Evolutionary conservation across 2,888 invertebrate species (phyloP).

Genomic region (Tachystola acroxantha): DNA sequence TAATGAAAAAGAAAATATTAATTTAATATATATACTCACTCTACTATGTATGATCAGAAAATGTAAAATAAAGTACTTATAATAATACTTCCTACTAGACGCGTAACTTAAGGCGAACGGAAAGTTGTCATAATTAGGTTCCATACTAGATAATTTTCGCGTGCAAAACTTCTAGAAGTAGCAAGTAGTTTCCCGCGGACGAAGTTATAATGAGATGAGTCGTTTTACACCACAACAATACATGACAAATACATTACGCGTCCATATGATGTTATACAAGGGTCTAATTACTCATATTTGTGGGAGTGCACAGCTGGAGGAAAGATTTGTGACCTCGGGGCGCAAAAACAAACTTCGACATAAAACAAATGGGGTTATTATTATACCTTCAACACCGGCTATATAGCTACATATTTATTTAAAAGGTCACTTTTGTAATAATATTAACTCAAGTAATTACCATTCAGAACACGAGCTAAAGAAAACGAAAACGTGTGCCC

Average conservation of each 20-base stretch:
- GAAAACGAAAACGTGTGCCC: neutral
- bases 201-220: conserved; percentile 6
- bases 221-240: neutral
- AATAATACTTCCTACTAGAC: no score
- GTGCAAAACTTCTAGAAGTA: conserved; percentile 1
- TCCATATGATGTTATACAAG: neutral
- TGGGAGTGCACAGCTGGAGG: neutral
- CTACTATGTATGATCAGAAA: no score
- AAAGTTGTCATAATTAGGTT: conserved; percentile 9
- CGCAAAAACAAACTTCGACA: no score
- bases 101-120: neutral
- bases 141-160: conserved; percentile 1
- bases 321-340: no score
- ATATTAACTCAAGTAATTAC: no score
- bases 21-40: no score
- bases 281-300: neutral
- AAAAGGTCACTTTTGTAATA: neutral
- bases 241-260: conserved; percentile 2
- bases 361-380: no score
- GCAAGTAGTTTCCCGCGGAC: conserved; percentile 1
- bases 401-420: no score
- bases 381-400: no score
- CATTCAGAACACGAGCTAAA: neutral
- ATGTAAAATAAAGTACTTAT: no score
- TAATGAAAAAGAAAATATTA: no score